Evolutionary conservation across 2,797 vertebrate species (phyloP), one percentile per base, ranked within the genome.

Genomic region (Botia almorhae): DNA sequence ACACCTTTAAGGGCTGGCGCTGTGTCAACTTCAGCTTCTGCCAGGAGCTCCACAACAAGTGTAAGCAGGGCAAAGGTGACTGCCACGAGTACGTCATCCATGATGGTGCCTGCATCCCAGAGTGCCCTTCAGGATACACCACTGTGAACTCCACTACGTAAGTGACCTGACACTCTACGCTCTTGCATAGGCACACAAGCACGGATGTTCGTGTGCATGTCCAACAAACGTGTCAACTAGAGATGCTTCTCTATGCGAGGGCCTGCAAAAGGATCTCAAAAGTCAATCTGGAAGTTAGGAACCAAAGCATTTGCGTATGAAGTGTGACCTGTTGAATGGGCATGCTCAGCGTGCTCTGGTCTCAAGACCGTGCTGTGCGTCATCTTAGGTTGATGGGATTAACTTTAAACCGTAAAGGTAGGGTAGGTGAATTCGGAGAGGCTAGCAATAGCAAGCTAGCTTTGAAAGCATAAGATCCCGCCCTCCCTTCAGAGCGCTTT

Each of bases 111-210:
- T 99, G 98, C 8, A 88, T 98, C 75, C 91, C 94, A 0, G 97
- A 97, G 77, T 99, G 98, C 81, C 98, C 98, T 1, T 98, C 98
- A 0, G 98, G 98, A 0, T 99, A 96, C 93, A 97, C 95, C 79
- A 97, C 94, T 21, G 90, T 96, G 91, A 98, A 97, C 85, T 95
- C 96, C 84, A 96, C 94, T 90, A 90, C 94, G 98, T 99, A 90
- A 98, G 97, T 95, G 21, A 33, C 23, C 39, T 6, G 1, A 39
- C 23, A 53, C 29, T 16, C 6, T 48, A 14, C 6, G 0, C 19
- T 53, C 46, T 64, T 14, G 19, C 36, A 33, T 64, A 48, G 10
- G 3, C 21, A n/a, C 51, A 78, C 12, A 14, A 33, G 56, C 56
- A n/a, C 67, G 43, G 26, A 69, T 21, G 14, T 50, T 55, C n/a